Evolutionary conservation across 2,888 invertebrate genomes (phyloP).

Genomic region (Venustoraphidia nigricollis): DNA sequence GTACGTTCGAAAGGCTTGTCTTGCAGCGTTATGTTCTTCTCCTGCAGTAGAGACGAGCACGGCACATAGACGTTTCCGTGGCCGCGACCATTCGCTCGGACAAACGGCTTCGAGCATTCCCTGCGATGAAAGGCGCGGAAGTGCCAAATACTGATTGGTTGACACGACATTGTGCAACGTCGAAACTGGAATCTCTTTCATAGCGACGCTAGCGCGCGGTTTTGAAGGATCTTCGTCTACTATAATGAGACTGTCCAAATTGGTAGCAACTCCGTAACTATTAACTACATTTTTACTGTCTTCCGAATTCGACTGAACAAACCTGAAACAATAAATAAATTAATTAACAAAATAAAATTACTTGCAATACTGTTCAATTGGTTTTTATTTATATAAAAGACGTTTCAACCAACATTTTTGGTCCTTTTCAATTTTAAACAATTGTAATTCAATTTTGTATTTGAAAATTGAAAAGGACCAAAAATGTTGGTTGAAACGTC

Average conservation of each 20-base stretch:
- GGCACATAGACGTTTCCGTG: constrained; percentile 57
- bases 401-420: too few relatives aligned
- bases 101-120: constrained; percentile 68
- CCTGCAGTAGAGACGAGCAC: constrained; percentile 60
- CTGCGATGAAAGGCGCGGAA: constrained; percentile 82
- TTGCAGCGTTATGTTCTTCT: constrained; percentile 37
- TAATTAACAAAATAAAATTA: too few relatives aligned
- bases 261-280: constrained; percentile 56
- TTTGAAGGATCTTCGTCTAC: constrained; percentile 75
- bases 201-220: constrained; percentile 74
- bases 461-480: too few relatives aligned
- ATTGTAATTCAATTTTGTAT: too few relatives aligned
- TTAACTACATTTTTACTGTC: constrained; percentile 45
- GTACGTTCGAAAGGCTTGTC: constrained; percentile 55
- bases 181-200: constrained; percentile 78
- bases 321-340: constrained; percentile 31
- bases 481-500: too few relatives aligned
- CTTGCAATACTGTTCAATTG: too few relatives aligned
- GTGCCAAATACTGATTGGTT: constrained; percentile 71
- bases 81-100: constrained; percentile 73
- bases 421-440: too few relatives aligned
- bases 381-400: too few relatives aligned
- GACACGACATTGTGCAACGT: constrained; percentile 79
- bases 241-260: constrained; percentile 66
- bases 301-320: constrained; percentile 44